phyloP scores from a whole-genome alignment of 2,888 invertebrate species.

The Caradrina kadenii region DNA sequence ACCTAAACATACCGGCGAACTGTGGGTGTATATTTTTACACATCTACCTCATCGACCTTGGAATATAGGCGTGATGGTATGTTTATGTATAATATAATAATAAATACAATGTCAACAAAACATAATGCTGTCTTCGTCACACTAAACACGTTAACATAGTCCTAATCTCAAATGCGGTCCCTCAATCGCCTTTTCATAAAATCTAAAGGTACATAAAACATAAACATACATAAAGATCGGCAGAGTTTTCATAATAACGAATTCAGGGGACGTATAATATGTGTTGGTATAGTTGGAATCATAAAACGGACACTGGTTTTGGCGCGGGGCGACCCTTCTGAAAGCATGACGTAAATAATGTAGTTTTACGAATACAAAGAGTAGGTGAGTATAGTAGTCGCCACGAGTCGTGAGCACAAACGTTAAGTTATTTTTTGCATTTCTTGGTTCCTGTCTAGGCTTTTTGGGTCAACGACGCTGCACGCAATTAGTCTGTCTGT shows the following conservation, averaged over 20 bases:
- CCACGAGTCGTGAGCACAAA: too few relatives aligned
- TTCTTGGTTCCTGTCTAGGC: too few relatives aligned
- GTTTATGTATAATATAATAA: too few relatives aligned
- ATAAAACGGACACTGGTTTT: slow-evolving; percentile 56
- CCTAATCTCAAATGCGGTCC: slow-evolving; percentile 11
- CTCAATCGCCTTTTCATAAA: slow-evolving; percentile 24
- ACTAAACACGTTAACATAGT: not conserved
- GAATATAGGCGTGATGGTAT: too few relatives aligned
- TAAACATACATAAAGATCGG: slow-evolving; percentile 30
- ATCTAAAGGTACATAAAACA: slow-evolving; percentile 34
- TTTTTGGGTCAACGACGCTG: too few relatives aligned
- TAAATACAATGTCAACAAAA: too few relatives aligned
- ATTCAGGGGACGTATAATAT: slow-evolving; percentile 39
- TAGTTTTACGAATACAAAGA: slow-evolving; percentile 49
- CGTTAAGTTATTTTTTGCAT: too few relatives aligned
- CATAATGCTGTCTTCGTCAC: not conserved
- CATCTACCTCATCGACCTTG: too few relatives aligned
- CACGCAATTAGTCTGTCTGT: too few relatives aligned
- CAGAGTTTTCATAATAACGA: slow-evolving; percentile 29
- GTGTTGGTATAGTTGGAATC: slow-evolving; percentile 43
- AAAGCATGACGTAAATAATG: slow-evolving; percentile 52
- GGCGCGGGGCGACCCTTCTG: slow-evolving; percentile 44
- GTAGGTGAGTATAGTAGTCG: slow-evolving; percentile 22
- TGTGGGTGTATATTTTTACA: too few relatives aligned
- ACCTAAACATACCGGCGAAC: too few relatives aligned